phyloP scores from a whole-genome alignment of 1,140 invertebrate species.

The Lethrus apterus region DNA sequence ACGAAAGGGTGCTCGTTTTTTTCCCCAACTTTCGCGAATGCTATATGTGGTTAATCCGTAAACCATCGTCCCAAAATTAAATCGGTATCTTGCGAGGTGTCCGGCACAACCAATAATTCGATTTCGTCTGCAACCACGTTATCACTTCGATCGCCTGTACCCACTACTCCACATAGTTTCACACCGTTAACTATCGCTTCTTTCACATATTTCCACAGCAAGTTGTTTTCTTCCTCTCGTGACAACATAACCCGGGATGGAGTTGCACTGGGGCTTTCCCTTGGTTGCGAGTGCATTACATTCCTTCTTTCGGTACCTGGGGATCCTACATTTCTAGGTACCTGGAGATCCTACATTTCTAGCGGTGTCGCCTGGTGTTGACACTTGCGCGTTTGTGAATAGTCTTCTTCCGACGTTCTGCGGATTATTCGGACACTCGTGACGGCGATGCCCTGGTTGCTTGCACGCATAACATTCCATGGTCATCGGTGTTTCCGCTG shows the following conservation, averaged over 20 bases:
- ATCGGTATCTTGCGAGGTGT: not conserved
- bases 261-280: too few relatives aligned
- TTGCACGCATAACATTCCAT: not conserved
- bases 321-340: too few relatives aligned
- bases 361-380: too few relatives aligned
- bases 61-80: constrained; percentile 4
- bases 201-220: not conserved
- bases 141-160: not conserved
- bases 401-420: not conserved
- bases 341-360: too few relatives aligned
- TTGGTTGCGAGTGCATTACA: not conserved
- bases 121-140: constrained; percentile 1
- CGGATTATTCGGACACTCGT: not conserved
- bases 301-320: constrained; percentile 1
- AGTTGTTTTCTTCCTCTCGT: too few relatives aligned
- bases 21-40: not conserved
- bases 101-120: not conserved
- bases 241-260: too few relatives aligned
- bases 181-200: not conserved
- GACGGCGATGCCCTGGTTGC: not conserved
- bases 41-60: constrained; percentile 3
- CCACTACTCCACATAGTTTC: not conserved
- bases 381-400: not conserved
- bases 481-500: too few relatives aligned
- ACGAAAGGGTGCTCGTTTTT: too few relatives aligned